These are phyloP conservation scores for Baccha elongata DNA, from an alignment of 2,888 invertebrate genomes.

Conservation along the genomic window DNA sequence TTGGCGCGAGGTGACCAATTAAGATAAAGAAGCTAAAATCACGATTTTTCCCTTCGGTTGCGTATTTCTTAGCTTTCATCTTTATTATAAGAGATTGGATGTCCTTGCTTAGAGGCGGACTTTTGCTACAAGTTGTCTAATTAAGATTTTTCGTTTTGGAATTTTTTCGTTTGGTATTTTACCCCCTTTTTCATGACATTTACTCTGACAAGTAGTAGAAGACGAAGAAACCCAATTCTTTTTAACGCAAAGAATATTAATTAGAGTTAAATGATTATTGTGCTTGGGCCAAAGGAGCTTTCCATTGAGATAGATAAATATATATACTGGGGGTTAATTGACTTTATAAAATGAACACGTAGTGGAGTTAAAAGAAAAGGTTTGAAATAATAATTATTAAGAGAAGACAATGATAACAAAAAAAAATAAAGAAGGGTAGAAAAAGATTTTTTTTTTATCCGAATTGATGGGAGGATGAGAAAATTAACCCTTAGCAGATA, in stretches of 20 bases:
- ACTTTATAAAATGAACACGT: conserved; percentile 59
- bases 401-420: conserved; percentile 23
- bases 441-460: background rate
- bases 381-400: conserved; percentile 29
- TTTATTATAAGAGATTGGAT: background rate
- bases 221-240: conserved; percentile 12
- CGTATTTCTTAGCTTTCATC: conserved; percentile 6
- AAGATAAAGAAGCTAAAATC: conserved; percentile 45
- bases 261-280: conserved; percentile 52
- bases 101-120: background rate
- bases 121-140: conserved; percentile 45
- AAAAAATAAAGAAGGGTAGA: background rate
- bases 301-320: conserved; percentile 15
- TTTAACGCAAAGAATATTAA: conserved; percentile 37
- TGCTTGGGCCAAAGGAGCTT: conserved; percentile 2
- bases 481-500: background rate
- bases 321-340: conserved; percentile 43
- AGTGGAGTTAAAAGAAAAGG: conserved; percentile 14
- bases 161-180: conserved; percentile 1
- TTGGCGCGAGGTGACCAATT: conserved; percentile 51
- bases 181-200: conserved; percentile 30
- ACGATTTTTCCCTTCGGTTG: conserved; percentile 15
- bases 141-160: conserved; percentile 29
- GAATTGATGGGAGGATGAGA: background rate
- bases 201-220: background rate